Base-by-base conservation (phyloP, 2,888 invertebrate species). In the Atherix ibis region DNA sequence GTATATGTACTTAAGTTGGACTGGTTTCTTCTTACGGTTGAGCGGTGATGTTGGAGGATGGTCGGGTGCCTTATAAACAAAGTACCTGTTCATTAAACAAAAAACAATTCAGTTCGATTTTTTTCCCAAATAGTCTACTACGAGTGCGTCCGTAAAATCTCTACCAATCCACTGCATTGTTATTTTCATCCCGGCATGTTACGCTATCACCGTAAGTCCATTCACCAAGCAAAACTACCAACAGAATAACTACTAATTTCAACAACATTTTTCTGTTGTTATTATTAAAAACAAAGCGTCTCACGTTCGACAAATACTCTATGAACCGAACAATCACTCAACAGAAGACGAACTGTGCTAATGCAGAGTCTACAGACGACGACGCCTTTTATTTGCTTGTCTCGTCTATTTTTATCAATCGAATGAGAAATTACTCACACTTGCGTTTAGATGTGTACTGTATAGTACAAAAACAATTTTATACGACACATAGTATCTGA, bases 11-110 rank as follows among this genome's bases (percentile, higher is more conserved):
- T 73, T 75, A 9, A 71, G 56, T 1, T 87, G n/a, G n/a, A n/a
- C n/a, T n/a, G n/a, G n/a, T n/a, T n/a, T n/a, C n/a, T n/a, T n/a
- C n/a, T n/a, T n/a, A n/a, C n/a, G n/a, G n/a, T n/a, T n/a, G n/a
- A n/a, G n/a, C n/a, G n/a, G n/a, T n/a, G n/a, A n/a, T n/a, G n/a
- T n/a, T 56, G 32, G 35, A 33, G 66, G 65, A 46, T 73, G 65
- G 45, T 68, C 68, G 2, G 84, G 85, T 40, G 85, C 52, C 61
- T 89, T 89, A 57, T 88, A 88, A 17, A 78, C 61, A 45, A 83
- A 76, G 58, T 73, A 89, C 89, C 88, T 89, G 47, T 5, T 59
- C 58, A 18, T 32, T 25, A 33, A 8, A n/a, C 4, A 2, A 13
- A 13, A 12, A 31, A 10, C 18, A 15, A 29, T 29, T 12, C 24